Evolutionary conservation across 2,113 vertebrate species (phyloP).

Genomic region (Cyanoderma ruficeps): DNA sequence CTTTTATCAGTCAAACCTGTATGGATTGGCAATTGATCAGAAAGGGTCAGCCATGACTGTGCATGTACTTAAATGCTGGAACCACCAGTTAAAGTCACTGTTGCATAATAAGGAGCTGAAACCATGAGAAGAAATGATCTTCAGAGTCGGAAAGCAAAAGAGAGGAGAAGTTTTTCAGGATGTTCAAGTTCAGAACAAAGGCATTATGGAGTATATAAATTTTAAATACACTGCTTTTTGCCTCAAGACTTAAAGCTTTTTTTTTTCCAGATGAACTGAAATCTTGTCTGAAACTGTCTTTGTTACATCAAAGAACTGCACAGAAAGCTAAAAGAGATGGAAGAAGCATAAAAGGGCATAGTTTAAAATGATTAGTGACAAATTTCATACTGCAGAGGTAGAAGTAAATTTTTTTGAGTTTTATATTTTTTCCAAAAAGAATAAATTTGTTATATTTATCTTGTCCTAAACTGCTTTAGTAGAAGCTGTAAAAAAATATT

Average conservation of each 20-base stretch:
- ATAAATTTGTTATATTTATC: constrained; percentile 69
- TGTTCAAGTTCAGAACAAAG: constrained; percentile 99
- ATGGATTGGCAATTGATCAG: constrained; percentile 88
- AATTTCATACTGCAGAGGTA: constrained; percentile 88
- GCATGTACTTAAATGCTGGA: constrained; percentile 87
- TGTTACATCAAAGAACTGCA: constrained; percentile 96
- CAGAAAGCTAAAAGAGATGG: constrained; percentile 85
- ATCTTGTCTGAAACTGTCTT: constrained; percentile 95
- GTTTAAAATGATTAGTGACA: constrained; percentile 99
- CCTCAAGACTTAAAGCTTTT: constrained; percentile 91
- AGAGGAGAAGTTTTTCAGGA: constrained; percentile 80
- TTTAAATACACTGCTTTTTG: constrained; percentile 98
- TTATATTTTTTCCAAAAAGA: constrained; percentile 53
- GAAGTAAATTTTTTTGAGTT: constrained; percentile 80
- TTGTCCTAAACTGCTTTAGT: constrained; percentile 27
- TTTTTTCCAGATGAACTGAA: constrained; percentile 85
- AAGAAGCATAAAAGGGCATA: constrained; percentile 98
- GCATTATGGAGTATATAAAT: constrained; percentile 97
- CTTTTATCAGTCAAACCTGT: constrained; percentile 88
- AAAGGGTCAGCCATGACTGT: constrained; percentile 83
- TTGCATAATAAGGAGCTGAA: constrained; percentile 79
- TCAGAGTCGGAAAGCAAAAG: constrained; percentile 74
- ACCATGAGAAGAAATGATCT: constrained; percentile 71
- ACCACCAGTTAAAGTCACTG: constrained; percentile 72
- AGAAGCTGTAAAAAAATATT: background rate